phyloP scores from a whole-genome alignment of 1,140 invertebrate species.

The Oreohelix idahoensis region DNA sequence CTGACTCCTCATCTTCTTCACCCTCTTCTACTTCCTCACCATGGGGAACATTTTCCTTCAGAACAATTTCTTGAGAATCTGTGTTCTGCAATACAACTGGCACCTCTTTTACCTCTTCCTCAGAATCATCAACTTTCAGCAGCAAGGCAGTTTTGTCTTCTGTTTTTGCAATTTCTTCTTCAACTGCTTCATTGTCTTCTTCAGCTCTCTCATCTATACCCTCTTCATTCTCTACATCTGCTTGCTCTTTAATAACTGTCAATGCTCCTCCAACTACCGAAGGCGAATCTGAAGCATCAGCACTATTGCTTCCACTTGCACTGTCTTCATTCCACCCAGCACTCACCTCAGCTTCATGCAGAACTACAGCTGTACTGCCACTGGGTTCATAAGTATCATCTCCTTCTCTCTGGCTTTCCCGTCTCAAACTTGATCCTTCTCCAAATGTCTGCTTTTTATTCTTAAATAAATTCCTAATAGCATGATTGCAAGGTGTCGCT shows the following conservation, averaged over 20 bases:
- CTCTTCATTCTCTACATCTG: neutral
- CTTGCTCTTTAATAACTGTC: constrained; percentile 21
- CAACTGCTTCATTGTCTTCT: neutral
- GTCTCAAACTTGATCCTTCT: neutral
- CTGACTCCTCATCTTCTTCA: neutral
- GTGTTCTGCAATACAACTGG: neutral
- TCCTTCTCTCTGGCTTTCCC: constrained; percentile 4
- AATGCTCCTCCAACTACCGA: neutral
- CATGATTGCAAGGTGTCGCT: constrained; percentile 64
- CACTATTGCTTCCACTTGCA: neutral
- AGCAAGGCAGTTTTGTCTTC: neutral
- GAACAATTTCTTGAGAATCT: neutral
- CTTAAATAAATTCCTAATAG: constrained; percentile 27
- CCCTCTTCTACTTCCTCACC: neutral
- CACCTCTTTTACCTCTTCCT: neutral
- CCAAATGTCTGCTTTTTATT: constrained; percentile 20
- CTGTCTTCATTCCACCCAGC: constrained; percentile 22
- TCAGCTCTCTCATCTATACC: neutral
- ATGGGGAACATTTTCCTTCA: neutral
- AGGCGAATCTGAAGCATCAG: neutral
- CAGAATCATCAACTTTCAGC: neutral
- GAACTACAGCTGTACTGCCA: constrained; percentile 2
- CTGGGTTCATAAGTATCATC: constrained; percentile 23
- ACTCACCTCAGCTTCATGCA: constrained; percentile 36
- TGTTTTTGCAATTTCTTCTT: neutral